These are phyloP conservation scores for Eumeta japonica DNA, from an alignment of 1,140 invertebrate species.

Conservation along the genomic window DNA sequence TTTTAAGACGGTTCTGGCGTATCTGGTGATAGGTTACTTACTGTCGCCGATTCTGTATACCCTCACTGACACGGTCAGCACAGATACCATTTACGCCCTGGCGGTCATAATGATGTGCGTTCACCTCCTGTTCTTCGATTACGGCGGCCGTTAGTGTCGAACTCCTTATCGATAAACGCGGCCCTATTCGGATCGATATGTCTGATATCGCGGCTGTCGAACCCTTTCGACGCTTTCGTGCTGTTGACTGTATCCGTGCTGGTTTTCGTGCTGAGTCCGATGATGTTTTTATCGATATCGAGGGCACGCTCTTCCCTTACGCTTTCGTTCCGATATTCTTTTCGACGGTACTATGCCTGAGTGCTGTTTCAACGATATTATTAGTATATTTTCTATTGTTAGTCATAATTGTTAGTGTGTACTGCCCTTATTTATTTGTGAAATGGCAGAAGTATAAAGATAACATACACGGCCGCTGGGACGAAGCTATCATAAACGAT, in stretches of 20 bases:
- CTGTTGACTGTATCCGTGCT: conserved; percentile 82
- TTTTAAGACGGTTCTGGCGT: conserved; percentile 71
- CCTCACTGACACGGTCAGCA: conserved; percentile 92
- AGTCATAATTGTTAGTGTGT: conserved; percentile 66
- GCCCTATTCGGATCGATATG: conserved; percentile 92
- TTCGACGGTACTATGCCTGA: conserved; percentile 57
- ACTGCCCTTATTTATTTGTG: conserved; percentile 81
- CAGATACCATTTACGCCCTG: conserved; percentile 94
- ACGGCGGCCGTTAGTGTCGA: conserved; percentile 80
- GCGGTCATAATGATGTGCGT: conserved; percentile 82
- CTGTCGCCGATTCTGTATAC: conserved; percentile 91
- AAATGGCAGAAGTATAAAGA: conserved; percentile 82
- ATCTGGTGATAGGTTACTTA: conserved; percentile 79
- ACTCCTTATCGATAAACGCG: conserved; percentile 84
- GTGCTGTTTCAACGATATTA: conserved; percentile 59
- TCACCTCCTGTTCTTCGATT: conserved; percentile 91
- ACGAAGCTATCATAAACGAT: conserved; percentile 78
- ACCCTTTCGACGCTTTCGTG: conserved; percentile 83
- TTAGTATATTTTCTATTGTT: conserved; percentile 63
- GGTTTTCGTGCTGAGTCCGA: conserved; percentile 86
- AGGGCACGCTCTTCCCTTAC: conserved; percentile 32
- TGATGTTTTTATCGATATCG: conserved; percentile 65
- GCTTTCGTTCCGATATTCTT: conserved; percentile 26
- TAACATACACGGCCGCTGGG: conserved; percentile 95
- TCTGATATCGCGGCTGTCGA: conserved; percentile 84